A percentile compares a stretch with the other conserved stretches of the same genome.
Evolutionary conservation across 2,888 invertebrate species (phyloP).

Genomic region (Drosophila neotestacea): DNA sequence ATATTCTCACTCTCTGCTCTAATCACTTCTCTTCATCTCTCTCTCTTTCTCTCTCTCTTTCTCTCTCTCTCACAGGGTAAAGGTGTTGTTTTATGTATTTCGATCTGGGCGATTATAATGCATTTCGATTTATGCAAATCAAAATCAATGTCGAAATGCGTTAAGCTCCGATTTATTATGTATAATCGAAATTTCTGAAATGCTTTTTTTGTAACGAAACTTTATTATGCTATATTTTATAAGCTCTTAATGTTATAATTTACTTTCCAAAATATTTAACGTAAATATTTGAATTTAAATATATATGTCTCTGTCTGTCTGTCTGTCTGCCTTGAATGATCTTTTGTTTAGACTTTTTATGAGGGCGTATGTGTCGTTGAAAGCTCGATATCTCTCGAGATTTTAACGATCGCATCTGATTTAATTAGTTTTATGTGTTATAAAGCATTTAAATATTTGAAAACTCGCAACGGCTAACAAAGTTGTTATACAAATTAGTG

Average conservation of each 20-base stretch:
- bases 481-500: constrained; percentile 61
- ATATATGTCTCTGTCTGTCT: background rate
- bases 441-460: constrained; percentile 32
- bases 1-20: background rate
- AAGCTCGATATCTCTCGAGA: constrained; percentile 34
- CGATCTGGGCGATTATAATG: constrained; percentile 57
- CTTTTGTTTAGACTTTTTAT: constrained; percentile 56
- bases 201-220: constrained; percentile 23
- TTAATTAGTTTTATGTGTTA: constrained; percentile 72
- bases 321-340: constrained; percentile 13
- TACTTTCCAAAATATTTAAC: constrained; percentile 74
- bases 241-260: constrained; percentile 73
- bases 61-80: background rate
- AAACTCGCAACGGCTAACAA: constrained; percentile 30
- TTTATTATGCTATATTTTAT: constrained; percentile 47
- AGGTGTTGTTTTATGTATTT: constrained; percentile 42
- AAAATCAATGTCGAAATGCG: constrained; percentile 27
- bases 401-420: constrained; percentile 67
- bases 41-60: background rate
- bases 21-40: background rate
- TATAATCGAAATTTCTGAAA: constrained; percentile 30
- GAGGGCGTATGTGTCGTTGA: constrained; percentile 36
- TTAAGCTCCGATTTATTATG: constrained; percentile 24
- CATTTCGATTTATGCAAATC: constrained; percentile 62
- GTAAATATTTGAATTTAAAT: constrained; percentile 35